Base-by-base conservation (phyloP, 2,888 invertebrate species). In the Caenorhabditis zanzibari region DNA sequence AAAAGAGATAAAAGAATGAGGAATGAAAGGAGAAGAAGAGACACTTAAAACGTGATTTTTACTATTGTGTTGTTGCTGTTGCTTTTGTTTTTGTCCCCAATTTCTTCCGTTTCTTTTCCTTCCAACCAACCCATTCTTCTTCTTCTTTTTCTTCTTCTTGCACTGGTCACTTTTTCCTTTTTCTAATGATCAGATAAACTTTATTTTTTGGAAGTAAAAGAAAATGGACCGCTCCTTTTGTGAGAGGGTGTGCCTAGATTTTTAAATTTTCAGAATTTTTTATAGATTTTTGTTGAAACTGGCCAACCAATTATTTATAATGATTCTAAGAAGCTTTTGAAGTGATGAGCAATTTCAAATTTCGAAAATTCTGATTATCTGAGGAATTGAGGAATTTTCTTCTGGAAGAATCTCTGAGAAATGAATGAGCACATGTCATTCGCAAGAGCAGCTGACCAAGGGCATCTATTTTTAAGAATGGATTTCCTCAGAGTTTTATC, bases 41-140 rank as follows among this genome's bases (percentile, higher is more conserved):
- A 68, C 68, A 68, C 68, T 68, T 47, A 76, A 76, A 76, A 76
- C 76, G 76, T 76, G 76, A 76, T 76, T 76, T 76, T 76, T 76
- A 76, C 76, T 76, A 68, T 76, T 68, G 68, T 66, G 63, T 64
- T 74, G 32, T 52, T 64, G 24, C 64, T 47, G 26, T 58, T 54
- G 54, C 59, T 76, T 76, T 66, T 76, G 66, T 76, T 68, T 68
- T 66, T 35, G 66, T 68, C 59, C 49, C 49, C 49, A 38, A 49
- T 49, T 54, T 64, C 49, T 54, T 54, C 44, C 63, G 24, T 54
- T 54, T 63, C 35, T 32, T 61, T 49, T 32, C 19, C 35, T 12
- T 32, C n/a, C n/a, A n/a, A 32, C 32, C 54, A 54, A 47, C 47
- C 47, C 47, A 47, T 47, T 47, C 5, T 12, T 69, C 19, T 66